Percentiles rank a stretch among this genome's conserved stretches.
Conservation (phyloP, 1,140 invertebrate species). For the Helicoverpa armigera region DNA sequence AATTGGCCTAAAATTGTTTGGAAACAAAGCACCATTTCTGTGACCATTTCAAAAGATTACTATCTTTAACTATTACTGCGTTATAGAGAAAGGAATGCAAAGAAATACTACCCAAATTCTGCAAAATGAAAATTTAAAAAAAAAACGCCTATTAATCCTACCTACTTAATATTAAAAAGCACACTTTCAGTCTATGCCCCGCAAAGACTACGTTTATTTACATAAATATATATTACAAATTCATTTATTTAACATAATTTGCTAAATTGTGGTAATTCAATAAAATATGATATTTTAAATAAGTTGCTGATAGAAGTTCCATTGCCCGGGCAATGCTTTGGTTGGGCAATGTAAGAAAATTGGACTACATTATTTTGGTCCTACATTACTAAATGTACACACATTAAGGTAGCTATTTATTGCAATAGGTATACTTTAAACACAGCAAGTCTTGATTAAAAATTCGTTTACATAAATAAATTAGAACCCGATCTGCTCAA, state of each 20-base stretch:
- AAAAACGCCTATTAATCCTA: conserved; percentile 16
- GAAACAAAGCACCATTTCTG: not conserved
- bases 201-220: conserved; percentile 47
- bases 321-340: conserved; percentile 27
- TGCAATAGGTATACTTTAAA: conserved; percentile 28
- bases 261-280: conserved; percentile 21
- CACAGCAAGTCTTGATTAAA: conserved; percentile 39
- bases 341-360: conserved; percentile 27
- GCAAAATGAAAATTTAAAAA: conserved; percentile 1
- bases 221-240: conserved; percentile 34
- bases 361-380: conserved; percentile 20
- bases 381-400: conserved; percentile 29
- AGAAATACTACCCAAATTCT: not conserved
- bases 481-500: conserved; percentile 2
- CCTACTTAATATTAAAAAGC: conserved; percentile 47
- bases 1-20: not conserved
- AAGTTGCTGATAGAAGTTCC: conserved; percentile 11
- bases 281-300: conserved; percentile 5
- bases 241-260: conserved; percentile 33
- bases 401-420: conserved; percentile 31
- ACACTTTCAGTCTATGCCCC: conserved; percentile 47
- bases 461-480: conserved; percentile 39
- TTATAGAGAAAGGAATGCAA: not conserved
- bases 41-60: not conserved
- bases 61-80: not conserved